Evolutionary conservation across 1,140 invertebrate species (phyloP), one percentile per base, ranked within the genome.

Genomic region (Laodelphax striatellus): DNA sequence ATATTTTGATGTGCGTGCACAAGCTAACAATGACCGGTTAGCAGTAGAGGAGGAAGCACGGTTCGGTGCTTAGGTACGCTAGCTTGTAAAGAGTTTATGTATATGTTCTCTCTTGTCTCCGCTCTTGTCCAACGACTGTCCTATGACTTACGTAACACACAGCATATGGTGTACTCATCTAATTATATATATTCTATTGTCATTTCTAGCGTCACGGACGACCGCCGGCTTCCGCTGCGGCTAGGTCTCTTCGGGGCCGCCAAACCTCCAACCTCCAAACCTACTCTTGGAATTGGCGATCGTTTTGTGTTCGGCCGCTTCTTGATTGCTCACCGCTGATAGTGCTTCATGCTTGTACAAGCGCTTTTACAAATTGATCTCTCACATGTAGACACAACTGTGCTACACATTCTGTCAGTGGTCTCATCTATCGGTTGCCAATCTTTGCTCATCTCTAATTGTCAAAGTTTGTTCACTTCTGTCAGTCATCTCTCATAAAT

Each of bases 101-200:
- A 38, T 38, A 38, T 38, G 46, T 17, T 11, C 6, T 9, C 16
- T 50, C 46, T 8, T 50, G 46, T 50, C 46, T 50, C 46, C 46
- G 46, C 34, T 38, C 34, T 8, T 50, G 46, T 50, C 46, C 46
- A 22, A 50, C 16, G 46, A 50, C 46, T 50, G 46, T 50, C 46
- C 46, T 50, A 50, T 38, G 34, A 50, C 46, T 50, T 50, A 50
- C 46, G 46, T 50, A 50, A 50, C 46, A 50, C 6, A 50, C 46
- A 17, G 46, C 46, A 50, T 50, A 50, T 50, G 46, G 46, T 22
- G 46, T 50, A 22, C 21, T 50, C 46, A 19, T 22, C 46, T 50
- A 50, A 50, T 50, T 50, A 50, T 50, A 50, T 50, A 50, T 50
- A 50, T 50, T 50, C 46, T 50, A 50, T 50, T 50, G 46, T 50